Evolutionary conservation across 2,888 invertebrate species (phyloP).

Genomic region (Stomorhina lunata): DNA sequence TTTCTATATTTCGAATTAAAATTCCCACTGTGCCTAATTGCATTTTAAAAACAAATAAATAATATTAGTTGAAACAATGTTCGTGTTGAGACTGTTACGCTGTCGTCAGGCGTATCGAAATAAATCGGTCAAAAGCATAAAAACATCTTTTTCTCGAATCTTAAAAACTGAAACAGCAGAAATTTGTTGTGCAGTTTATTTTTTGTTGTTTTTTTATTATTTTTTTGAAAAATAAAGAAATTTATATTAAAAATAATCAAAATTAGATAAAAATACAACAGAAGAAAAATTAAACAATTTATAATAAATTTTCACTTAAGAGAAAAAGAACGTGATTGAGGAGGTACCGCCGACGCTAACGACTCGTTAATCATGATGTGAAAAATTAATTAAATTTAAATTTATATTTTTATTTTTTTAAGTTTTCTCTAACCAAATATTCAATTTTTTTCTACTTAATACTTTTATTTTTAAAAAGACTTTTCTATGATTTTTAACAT

Average conservation of each 20-base stretch:
- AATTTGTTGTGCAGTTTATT: conserved; percentile 16
- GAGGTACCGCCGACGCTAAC: too few species aligned
- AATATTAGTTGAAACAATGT: conserved; percentile 9
- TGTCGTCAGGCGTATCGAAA: conserved; percentile 67
- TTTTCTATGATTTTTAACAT: too few species aligned
- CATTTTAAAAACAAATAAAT: background rate
- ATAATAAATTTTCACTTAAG: conserved; percentile 49
- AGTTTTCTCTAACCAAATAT: too few species aligned
- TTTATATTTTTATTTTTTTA: conserved; percentile 16
- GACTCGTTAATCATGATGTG: conserved; percentile 1
- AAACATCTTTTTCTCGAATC: conserved; percentile 30
- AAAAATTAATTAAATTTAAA: conserved; percentile 4
- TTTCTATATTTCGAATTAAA: background rate
- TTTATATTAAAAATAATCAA: conserved; percentile 6
- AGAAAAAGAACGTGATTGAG: conserved; percentile 30
- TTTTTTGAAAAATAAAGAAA: conserved; percentile 30
- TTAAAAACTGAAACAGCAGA: conserved; percentile 25
- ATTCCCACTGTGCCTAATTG: conserved; percentile 32
- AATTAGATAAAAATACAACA: background rate
- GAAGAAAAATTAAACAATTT: conserved; percentile 39
- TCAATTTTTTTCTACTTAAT: too few species aligned
- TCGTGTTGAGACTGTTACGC: conserved; percentile 67
- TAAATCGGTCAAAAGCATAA: conserved; percentile 67
- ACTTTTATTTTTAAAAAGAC: too few species aligned
- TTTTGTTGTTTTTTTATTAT: too few species aligned